phyloP scores from a whole-genome alignment of 2,888 invertebrate species.

The Myathropa florea region DNA sequence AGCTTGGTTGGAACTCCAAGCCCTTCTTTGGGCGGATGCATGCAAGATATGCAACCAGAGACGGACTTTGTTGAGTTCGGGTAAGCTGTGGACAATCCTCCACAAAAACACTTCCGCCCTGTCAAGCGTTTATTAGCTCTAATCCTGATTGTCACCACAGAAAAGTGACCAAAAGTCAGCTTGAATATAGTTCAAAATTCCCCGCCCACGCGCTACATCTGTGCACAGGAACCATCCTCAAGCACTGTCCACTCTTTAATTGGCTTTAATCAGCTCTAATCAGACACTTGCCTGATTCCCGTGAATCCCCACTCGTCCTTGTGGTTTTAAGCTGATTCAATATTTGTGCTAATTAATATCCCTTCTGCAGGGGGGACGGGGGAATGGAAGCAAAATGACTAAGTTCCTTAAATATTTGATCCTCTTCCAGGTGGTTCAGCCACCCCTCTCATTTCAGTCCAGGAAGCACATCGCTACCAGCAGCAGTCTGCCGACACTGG shows the following conservation, averaged over 20 bases:
- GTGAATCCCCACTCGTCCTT: not conserved
- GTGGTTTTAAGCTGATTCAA: constrained; percentile 57
- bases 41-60: too few species aligned
- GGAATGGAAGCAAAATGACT: constrained; percentile 21
- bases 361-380: not conserved
- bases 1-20: too few species aligned
- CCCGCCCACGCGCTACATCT: not conserved
- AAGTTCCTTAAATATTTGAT: constrained; percentile 59
- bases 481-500: not conserved
- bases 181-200: too few species aligned
- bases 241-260: not conserved
- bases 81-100: too few species aligned
- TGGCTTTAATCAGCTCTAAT: constrained; percentile 20
- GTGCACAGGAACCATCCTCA: not conserved
- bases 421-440: constrained; percentile 5
- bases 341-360: constrained; percentile 63
- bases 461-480: not conserved
- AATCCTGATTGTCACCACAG: too few species aligned
- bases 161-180: too few species aligned
- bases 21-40: too few species aligned
- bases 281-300: not conserved
- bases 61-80: too few species aligned
- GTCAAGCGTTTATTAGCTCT: too few species aligned
- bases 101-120: too few species aligned
- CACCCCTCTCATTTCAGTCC: not conserved